phyloP scores from a whole-genome alignment of 2,888 invertebrate genomes.

The Ceramica pisi region DNA sequence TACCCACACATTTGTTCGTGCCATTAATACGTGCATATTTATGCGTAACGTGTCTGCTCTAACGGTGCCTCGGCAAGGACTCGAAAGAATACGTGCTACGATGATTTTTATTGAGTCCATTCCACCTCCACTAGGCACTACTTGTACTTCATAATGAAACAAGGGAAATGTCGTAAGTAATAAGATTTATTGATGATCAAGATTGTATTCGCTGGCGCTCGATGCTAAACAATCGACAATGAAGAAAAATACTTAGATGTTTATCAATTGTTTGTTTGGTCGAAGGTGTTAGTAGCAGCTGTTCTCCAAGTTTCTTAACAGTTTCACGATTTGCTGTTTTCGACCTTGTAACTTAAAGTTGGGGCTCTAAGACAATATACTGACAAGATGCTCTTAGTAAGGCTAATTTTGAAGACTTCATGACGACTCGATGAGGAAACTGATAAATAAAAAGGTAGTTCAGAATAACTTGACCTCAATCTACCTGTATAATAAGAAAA shows the following conservation, averaged over 20 bases:
- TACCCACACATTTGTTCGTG: conserved; percentile 85
- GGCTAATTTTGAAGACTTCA: conserved; percentile 28
- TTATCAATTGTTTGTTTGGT: conserved; percentile 62
- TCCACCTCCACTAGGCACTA: conserved; percentile 33
- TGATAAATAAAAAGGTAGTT: conserved; percentile 41
- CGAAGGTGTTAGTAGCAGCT: conserved; percentile 53
- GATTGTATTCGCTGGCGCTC: conserved; percentile 58
- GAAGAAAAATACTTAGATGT: conserved; percentile 61
- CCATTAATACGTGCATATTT: conserved; percentile 88
- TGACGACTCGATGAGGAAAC: conserved; percentile 37
- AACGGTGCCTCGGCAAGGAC: conserved; percentile 86
- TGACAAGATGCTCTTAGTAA: conserved; percentile 16
- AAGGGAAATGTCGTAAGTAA: conserved; percentile 69
- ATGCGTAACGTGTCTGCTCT: conserved; percentile 87
- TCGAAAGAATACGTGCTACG: conserved; percentile 79
- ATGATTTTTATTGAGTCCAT: conserved; percentile 66
- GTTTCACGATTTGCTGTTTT: conserved; percentile 44
- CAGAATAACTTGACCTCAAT: conserved; percentile 40
- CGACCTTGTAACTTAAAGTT: conserved; percentile 56
- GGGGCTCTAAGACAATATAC: conserved; percentile 18
- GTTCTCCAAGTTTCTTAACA: conserved; percentile 51
- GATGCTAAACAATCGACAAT: conserved; percentile 66
- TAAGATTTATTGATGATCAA: conserved; percentile 65
- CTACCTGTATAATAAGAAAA: conserved; percentile 27
- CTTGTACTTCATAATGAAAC: conserved; percentile 59